A percentile compares a stretch with the other conserved stretches of the same genome.
These are phyloP conservation scores for Dinothrombium tinctorium DNA, from an alignment of 1,140 invertebrate species.

Conservation along the genomic window DNA sequence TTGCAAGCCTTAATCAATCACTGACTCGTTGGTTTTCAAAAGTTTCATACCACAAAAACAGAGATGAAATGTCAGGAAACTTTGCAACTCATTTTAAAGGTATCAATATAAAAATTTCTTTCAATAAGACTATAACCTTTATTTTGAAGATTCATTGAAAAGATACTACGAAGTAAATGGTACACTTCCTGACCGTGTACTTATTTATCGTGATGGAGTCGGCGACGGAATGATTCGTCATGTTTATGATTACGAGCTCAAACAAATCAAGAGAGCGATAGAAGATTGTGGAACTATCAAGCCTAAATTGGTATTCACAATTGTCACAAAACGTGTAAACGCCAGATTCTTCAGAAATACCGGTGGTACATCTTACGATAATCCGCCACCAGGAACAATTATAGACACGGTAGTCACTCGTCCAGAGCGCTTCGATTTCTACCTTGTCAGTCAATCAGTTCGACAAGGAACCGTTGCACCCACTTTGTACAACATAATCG, in stretches of 20 bases:
- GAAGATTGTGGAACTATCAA: background rate
- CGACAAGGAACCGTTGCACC: constrained; percentile 47
- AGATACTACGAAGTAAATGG: constrained; percentile 20
- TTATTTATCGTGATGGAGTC: constrained; percentile 27
- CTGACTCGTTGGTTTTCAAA: constrained; percentile 46
- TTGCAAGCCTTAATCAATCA: constrained; percentile 23
- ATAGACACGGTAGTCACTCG: constrained; percentile 60
- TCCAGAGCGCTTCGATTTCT: constrained; percentile 58
- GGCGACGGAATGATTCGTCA: constrained; percentile 23
- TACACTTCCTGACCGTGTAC: constrained; percentile 20
- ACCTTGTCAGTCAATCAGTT: constrained; percentile 46
- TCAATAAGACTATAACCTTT: no score
- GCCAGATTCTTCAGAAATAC: constrained; percentile 23
- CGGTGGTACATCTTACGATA: constrained; percentile 21
- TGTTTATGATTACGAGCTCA: constrained; percentile 22
- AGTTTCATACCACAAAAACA: constrained; percentile 21
- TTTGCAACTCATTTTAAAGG: constrained; percentile 20
- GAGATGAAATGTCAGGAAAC: constrained; percentile 23
- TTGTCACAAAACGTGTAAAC: constrained; percentile 33
- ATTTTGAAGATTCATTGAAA: constrained; percentile 18
- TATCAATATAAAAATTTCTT: no score
- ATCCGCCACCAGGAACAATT: constrained; percentile 60
- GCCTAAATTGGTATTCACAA: constrained; percentile 9
- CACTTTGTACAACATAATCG: constrained; percentile 50
- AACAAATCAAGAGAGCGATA: constrained; percentile 10